Evolutionary conservation across 2,797 vertebrate genomes (phyloP).

Genomic region (Darevskia mixta): DNA sequence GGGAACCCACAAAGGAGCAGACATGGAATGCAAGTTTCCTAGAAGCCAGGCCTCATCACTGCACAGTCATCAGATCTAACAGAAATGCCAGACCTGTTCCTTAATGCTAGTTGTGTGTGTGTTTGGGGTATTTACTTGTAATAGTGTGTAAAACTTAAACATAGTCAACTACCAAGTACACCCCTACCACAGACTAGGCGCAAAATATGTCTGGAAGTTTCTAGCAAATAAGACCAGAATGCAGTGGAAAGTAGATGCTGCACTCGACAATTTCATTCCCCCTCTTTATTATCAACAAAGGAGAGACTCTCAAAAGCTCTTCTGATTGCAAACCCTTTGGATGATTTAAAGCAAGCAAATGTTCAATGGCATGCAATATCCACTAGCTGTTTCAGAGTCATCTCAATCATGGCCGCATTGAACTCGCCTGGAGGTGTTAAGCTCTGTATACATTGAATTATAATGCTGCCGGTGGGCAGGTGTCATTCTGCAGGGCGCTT

Average conservation of each 20-base stretch:
- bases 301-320: conserved; percentile 13
- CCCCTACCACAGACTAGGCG: too few relatives aligned
- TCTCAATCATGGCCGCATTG: neutral
- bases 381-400: neutral
- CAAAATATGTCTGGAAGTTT: too few relatives aligned
- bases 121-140: too few relatives aligned
- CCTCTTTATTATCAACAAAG: conserved; percentile 18
- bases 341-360: conserved; percentile 13
- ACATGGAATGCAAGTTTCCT: too few relatives aligned
- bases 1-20: too few relatives aligned
- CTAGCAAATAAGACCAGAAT: neutral
- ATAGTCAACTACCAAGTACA: too few relatives aligned
- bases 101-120: too few relatives aligned
- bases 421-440: neutral
- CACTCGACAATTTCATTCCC: neutral
- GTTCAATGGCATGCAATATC: neutral
- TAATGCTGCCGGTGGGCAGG: neutral
- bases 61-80: too few relatives aligned
- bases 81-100: too few relatives aligned
- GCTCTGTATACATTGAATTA: neutral
- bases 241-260: neutral
- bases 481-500: neutral
- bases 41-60: too few relatives aligned
- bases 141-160: too few relatives aligned
- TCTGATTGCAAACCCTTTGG: neutral